These are phyloP conservation scores for Halictus rubicundus DNA, from an alignment of 1,140 invertebrate genomes.

Conservation along the genomic window DNA sequence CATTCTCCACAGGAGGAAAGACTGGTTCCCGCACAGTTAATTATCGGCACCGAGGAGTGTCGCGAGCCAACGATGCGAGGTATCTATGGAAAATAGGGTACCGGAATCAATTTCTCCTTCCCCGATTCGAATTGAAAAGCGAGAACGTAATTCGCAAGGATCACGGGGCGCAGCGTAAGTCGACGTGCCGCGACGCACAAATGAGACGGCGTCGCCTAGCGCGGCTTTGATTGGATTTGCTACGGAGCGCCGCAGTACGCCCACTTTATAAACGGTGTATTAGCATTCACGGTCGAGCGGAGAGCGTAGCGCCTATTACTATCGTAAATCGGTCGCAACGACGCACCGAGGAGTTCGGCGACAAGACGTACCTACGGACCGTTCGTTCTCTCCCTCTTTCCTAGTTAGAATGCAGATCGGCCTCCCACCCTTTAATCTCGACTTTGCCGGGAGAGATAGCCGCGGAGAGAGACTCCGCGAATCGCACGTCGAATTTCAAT, in stretches of 20 bases:
- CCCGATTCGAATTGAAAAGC: neutral
- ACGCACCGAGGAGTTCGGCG: conserved; percentile 23
- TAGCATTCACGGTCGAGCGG: conserved; percentile 64
- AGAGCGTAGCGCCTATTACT: conserved; percentile 57
- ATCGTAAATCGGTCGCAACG: conserved; percentile 66
- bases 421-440: conserved; percentile 18
- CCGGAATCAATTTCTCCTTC: too few relatives aligned
- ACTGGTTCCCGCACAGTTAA: too few relatives aligned
- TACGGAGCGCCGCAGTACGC: conserved; percentile 67
- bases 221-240: conserved; percentile 75
- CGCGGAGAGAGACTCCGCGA: conserved; percentile 4
- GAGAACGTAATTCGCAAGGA: neutral
- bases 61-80: too few relatives aligned
- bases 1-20: too few relatives aligned
- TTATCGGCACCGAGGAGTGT: too few relatives aligned
- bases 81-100: too few relatives aligned
- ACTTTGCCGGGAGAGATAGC: neutral
- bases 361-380: neutral
- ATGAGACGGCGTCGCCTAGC: conserved; percentile 49
- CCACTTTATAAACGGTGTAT: conserved; percentile 66
- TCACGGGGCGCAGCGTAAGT: conserved; percentile 20
- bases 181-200: conserved; percentile 38
- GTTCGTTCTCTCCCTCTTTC: neutral
- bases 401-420: conserved; percentile 53
- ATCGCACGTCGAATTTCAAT: conserved; percentile 62